phyloP scores from a whole-genome alignment of 2,888 invertebrate genomes.

The Caenorhabditis uteleia region DNA sequence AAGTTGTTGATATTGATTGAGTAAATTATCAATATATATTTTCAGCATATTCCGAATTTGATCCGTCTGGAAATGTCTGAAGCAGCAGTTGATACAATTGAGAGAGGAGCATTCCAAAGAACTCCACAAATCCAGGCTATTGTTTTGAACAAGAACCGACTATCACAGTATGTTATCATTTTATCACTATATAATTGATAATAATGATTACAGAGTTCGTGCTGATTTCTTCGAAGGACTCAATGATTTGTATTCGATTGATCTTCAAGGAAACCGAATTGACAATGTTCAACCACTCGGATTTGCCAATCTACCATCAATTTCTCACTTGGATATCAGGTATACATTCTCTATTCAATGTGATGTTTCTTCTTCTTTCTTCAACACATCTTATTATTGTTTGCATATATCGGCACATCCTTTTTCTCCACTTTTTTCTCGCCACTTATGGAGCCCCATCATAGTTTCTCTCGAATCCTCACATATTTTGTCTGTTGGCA shows the following conservation, averaged over 20 bases:
- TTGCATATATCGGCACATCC: too few species aligned
- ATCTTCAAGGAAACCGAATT: constrained; percentile 67
- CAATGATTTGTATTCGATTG: constrained; percentile 67
- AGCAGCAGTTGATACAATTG: constrained; percentile 68
- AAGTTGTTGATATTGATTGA: too few species aligned
- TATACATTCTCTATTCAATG: too few species aligned
- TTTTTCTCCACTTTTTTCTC: neutral
- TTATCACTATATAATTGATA: constrained; percentile 8
- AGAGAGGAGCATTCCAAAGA: constrained; percentile 68
- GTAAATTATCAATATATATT: constrained; percentile 2
- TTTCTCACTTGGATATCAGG: constrained; percentile 69
- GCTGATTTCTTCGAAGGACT: constrained; percentile 68
- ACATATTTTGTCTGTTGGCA: too few species aligned
- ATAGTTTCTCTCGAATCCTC: neutral
- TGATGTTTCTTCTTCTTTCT: too few species aligned
- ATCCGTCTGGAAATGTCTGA: constrained; percentile 70
- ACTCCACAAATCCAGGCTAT: constrained; percentile 68
- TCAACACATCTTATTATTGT: too few species aligned
- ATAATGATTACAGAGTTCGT: constrained; percentile 61
- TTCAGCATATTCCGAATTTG: constrained; percentile 65
- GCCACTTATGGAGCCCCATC: neutral
- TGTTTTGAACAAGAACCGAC: constrained; percentile 69
- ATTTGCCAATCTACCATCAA: constrained; percentile 66
- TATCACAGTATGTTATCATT: constrained; percentile 58
- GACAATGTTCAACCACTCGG: constrained; percentile 64